These are phyloP conservation scores for Coilia nasus DNA, from an alignment of 2,797 vertebrate genomes.

Conservation along the genomic window DNA sequence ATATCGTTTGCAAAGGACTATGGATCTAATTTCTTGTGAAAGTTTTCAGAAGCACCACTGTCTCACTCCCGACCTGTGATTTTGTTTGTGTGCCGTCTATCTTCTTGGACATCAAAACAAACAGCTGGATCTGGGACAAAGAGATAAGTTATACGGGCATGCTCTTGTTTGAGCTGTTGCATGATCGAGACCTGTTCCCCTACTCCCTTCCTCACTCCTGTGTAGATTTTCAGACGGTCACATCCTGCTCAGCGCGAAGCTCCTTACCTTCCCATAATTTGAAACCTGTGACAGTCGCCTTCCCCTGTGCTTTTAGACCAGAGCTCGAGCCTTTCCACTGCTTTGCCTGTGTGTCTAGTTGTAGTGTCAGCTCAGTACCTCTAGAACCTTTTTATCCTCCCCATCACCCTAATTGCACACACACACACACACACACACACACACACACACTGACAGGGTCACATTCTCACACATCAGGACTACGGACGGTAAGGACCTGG, in stretches of 20 bases:
- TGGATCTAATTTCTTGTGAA: background rate
- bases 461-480: background rate
- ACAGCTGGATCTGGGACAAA: slow-evolving; percentile 14
- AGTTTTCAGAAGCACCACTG: background rate
- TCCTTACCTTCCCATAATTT: background rate
- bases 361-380: background rate
- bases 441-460: background rate
- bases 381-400: background rate
- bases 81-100: background rate
- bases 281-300: background rate
- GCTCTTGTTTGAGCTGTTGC: background rate
- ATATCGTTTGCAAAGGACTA: background rate
- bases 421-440: background rate
- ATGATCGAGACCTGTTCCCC: background rate
- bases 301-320: background rate
- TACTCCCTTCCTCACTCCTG: background rate
- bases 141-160: slow-evolving; percentile 12
- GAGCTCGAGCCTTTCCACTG: background rate
- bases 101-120: background rate
- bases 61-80: background rate
- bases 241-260: background rate
- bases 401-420: background rate
- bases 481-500: background rate
- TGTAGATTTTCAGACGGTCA: background rate
- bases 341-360: background rate